Base-by-base conservation (phyloP, 2,113 vertebrate species). In the Naja naja region DNA sequence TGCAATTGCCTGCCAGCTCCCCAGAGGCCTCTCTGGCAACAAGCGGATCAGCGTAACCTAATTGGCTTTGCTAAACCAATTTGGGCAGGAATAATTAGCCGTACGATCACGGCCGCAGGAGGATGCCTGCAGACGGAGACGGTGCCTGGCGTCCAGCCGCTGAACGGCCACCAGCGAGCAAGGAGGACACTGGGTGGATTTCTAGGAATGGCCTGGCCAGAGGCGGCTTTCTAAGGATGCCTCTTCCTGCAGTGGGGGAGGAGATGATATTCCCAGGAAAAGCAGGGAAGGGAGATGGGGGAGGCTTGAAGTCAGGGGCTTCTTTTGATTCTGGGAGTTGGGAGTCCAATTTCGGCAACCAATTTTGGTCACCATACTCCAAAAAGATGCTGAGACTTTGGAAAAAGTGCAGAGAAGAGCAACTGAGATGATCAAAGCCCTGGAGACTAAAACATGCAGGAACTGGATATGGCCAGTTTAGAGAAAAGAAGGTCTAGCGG, bases 31-130 rank as follows among this genome's bases (percentile, higher is more conserved):
- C 64, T 20, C 91, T 88, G 85, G 81, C 93, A 92, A 81, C 92
- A 90, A 93, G 60, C 91, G 87, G 95, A 96, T 95, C 93, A 96
- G 87, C n/a, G 64, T 93, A 96, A 97, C 88, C 92, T 95, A 95
- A 96, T 90, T 96, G 94, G 94, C 87, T 94, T 69, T 87, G 93
- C 94, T 93, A 95, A 97, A 90, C 43, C 91, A 93, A 95, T 94
- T 47, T 94, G 91, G 94, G 88, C 14, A 94, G 93, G 90, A 92
- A 30, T 8, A 94, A 94, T 89, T 89, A 93, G 94, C 96, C 3
- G 34, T 86, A 94, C 95, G 94, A 94, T 34, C 45, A 55, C 90
- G 69, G 43, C 2, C 2, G 9, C 27, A 9, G 64, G 91, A 74
- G 9, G n/a, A n/a, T n/a, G 53, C 58, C 93, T 2, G 86, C 0